A percentile compares a stretch with the other conserved stretches of the same genome.
These are phyloP conservation scores for Acipenser transmontanus DNA, from an alignment of 2,797 vertebrate species.

Conservation along the genomic window DNA sequence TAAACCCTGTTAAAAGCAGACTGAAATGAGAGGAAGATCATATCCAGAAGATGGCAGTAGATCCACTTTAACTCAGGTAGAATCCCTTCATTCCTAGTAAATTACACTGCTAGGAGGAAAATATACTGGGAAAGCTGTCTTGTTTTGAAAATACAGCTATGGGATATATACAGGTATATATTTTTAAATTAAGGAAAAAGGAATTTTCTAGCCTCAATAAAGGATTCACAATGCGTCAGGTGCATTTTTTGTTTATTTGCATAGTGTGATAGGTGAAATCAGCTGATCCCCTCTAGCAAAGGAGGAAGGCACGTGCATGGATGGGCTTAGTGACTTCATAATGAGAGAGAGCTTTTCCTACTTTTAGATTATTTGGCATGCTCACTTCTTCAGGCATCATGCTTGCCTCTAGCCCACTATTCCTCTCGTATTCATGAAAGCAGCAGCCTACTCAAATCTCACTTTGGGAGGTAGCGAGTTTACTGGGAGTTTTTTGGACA, in stretches of 20 bases:
- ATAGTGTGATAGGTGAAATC: background rate
- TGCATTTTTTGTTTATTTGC: background rate
- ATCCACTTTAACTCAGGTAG: background rate
- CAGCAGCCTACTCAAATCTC: background rate
- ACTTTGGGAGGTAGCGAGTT: background rate
- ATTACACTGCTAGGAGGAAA: background rate
- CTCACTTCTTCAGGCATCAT: background rate
- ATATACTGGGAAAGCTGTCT: too few species aligned
- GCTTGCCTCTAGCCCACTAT: background rate
- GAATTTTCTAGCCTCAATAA: background rate
- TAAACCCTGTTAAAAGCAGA: too few species aligned
- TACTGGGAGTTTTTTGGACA: background rate
- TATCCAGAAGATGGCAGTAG: slow-evolving; percentile 21
- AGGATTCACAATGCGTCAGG: background rate
- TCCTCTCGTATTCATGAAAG: background rate
- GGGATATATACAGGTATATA: slow-evolving; percentile 18
- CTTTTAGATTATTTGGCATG: background rate
- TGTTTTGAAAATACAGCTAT: slow-evolving; percentile 17
- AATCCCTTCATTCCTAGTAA: background rate
- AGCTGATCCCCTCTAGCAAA: background rate
- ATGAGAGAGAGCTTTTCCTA: slow-evolving; percentile 4
- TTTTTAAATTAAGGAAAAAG: background rate
- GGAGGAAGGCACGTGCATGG: background rate
- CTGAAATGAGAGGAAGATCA: slow-evolving; percentile 6
- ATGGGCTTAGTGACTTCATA: slow-evolving; percentile 2